Percentiles rank a stretch among this genome's conserved stretches.
These are phyloP conservation scores for Channa maculata DNA, from an alignment of 2,113 vertebrate genomes.

Conservation along the genomic window DNA sequence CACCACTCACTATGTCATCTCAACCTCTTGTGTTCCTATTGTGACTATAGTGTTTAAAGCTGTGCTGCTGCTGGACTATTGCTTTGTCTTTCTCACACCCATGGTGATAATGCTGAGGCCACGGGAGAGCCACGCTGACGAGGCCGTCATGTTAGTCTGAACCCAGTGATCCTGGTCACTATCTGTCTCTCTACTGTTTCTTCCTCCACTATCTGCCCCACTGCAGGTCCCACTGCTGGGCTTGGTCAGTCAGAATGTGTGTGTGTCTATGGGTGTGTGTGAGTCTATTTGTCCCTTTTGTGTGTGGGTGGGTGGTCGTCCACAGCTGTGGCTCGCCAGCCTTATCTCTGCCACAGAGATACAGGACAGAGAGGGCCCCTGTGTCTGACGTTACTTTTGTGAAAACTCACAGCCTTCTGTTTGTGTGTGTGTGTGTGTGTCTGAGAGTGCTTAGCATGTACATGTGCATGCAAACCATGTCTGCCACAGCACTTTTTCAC, in stretches of 20 bases:
- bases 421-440: slow-evolving; percentile 7
- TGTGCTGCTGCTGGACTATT: slow-evolving; percentile 25
- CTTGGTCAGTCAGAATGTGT: slow-evolving; percentile 35
- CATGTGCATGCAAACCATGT: slow-evolving; percentile 27
- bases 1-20: slow-evolving; percentile 37
- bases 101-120: slow-evolving; percentile 64
- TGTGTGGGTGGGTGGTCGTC: slow-evolving; percentile 67
- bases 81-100: slow-evolving; percentile 69
- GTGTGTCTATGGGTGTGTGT: slow-evolving; percentile 45
- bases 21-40: slow-evolving; percentile 52
- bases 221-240: slow-evolving; percentile 49
- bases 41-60: slow-evolving; percentile 41
- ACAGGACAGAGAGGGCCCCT: slow-evolving; percentile 57
- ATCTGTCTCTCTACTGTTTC: slow-evolving; percentile 47
- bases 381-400: slow-evolving; percentile 56
- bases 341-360: slow-evolving; percentile 75
- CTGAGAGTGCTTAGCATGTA: slow-evolving; percentile 1
- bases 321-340: slow-evolving; percentile 61
- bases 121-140: slow-evolving; percentile 38
- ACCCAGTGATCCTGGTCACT: slow-evolving; percentile 60
- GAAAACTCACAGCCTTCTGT: slow-evolving; percentile 50
- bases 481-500: slow-evolving; percentile 34
- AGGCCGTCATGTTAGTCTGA: slow-evolving; percentile 52
- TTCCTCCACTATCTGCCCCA: slow-evolving; percentile 51
- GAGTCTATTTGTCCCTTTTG: slow-evolving; percentile 52